Evolutionary conservation across 2,113 vertebrate species (phyloP).

Genomic region (Eulacestoma nigropectus): DNA sequence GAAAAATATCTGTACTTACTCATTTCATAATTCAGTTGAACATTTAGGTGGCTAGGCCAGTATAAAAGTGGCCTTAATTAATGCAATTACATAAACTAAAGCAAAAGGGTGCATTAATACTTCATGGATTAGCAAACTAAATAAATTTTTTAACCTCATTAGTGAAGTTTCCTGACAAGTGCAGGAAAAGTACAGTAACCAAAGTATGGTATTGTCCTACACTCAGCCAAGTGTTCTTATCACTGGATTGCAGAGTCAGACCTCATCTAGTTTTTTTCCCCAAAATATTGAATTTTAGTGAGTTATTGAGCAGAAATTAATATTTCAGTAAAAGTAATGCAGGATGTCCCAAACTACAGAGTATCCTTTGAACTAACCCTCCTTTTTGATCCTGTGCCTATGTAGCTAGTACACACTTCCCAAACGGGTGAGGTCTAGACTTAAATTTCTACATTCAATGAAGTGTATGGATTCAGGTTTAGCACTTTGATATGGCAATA

Average conservation of each 20-base stretch:
- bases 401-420: not conserved
- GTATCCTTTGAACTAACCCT: not conserved
- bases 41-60: not conserved
- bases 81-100: conserved; percentile 12
- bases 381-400: not conserved
- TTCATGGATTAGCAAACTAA: conserved; percentile 2
- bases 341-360: not conserved
- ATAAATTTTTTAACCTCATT: conserved; percentile 24
- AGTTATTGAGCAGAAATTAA: not conserved
- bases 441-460: not conserved
- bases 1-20: not conserved
- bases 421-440: not conserved
- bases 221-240: not conserved
- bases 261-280: not conserved
- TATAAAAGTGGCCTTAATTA: conserved; percentile 4
- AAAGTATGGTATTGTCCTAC: not conserved
- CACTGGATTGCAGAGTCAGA: not conserved
- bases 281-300: not conserved
- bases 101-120: not conserved
- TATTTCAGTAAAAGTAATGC: not conserved
- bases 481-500: not conserved
- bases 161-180: not conserved
- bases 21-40: not conserved
- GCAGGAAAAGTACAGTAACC: not conserved
- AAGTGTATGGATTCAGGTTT: not conserved